phyloP scores from a whole-genome alignment of 2,888 invertebrate species.

The Brachyptera putata region DNA sequence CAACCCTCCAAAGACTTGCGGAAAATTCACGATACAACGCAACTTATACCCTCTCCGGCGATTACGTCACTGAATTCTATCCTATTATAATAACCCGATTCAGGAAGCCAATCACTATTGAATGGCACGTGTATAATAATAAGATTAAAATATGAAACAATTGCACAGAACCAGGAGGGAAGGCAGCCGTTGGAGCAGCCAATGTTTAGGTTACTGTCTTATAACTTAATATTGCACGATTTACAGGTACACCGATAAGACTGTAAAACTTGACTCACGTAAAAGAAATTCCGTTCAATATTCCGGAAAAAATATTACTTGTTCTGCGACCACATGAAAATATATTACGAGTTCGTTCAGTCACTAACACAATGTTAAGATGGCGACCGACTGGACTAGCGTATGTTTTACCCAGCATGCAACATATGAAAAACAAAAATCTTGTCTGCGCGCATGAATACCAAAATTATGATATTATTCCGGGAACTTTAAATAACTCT shows the following conservation, averaged over 20 bases:
- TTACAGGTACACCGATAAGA: not conserved
- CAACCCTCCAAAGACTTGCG: constrained; percentile 37
- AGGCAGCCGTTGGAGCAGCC: constrained; percentile 52
- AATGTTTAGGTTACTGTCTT: constrained; percentile 57
- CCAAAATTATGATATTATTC: not conserved
- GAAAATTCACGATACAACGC: constrained; percentile 53
- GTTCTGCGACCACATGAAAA: constrained; percentile 4
- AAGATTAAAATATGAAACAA: constrained; percentile 63
- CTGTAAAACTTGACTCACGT: constrained; percentile 21
- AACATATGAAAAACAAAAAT: constrained; percentile 16
- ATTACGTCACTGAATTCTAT: constrained; percentile 59
- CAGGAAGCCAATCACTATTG: constrained; percentile 64
- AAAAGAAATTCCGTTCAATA: constrained; percentile 19
- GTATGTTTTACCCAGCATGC: constrained; percentile 13
- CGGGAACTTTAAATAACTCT: not conserved
- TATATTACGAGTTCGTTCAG: not conserved
- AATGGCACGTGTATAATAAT: constrained; percentile 62
- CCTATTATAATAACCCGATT: constrained; percentile 76
- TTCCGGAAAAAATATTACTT: not conserved
- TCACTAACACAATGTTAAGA: not conserved
- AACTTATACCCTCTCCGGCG: constrained; percentile 51
- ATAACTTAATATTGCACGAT: not conserved
- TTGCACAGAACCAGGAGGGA: constrained; percentile 57
- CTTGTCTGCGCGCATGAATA: not conserved
- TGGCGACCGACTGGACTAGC: not conserved